A percentile compares a stretch with the other conserved stretches of the same genome.
These are phyloP conservation scores for Thryonomys swinderianus DNA, from an alignment of 2,113 vertebrate species.

Conservation along the genomic window DNA sequence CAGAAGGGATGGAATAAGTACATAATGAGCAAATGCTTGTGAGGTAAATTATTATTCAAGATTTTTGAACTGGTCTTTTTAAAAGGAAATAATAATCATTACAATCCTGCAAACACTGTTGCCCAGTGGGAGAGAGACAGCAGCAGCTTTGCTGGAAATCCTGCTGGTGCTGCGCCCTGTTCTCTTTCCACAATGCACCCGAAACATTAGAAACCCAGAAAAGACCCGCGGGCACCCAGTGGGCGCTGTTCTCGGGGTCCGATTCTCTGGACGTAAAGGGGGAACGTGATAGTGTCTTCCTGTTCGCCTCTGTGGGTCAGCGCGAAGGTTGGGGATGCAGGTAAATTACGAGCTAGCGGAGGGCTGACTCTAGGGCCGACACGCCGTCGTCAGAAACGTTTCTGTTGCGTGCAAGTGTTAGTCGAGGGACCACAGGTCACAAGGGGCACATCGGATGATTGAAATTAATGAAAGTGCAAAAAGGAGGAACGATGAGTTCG, in stretches of 20 bases:
- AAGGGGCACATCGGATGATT: not conserved
- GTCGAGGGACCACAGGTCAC: not conserved
- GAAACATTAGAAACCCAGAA: not conserved
- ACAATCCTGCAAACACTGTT: slow-evolving; percentile 11
- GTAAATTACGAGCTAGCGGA: not conserved
- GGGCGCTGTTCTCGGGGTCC: not conserved
- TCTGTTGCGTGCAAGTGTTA: not conserved
- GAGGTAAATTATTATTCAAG: slow-evolving; percentile 83
- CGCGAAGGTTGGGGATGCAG: not conserved
- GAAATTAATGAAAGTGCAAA: not conserved
- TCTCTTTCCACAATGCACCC: not conserved
- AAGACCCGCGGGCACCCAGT: not conserved
- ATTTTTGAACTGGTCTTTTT: slow-evolving; percentile 78
- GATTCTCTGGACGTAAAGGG: fast-evolving
- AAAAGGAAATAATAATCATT: slow-evolving; percentile 74
- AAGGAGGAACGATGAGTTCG: not conserved
- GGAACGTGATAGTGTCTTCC: no score
- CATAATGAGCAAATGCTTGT: slow-evolving; percentile 82
- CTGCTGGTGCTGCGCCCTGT: not conserved
- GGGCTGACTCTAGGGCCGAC: not conserved
- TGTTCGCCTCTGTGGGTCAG: not conserved
- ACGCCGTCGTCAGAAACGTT: not conserved
- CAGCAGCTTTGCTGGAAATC: not conserved
- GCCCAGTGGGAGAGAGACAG: slow-evolving; percentile 59
- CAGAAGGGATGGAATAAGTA: slow-evolving; percentile 68